Evolutionary conservation across 2,888 invertebrate species (phyloP).

Genomic region (Seira musarum): DNA sequence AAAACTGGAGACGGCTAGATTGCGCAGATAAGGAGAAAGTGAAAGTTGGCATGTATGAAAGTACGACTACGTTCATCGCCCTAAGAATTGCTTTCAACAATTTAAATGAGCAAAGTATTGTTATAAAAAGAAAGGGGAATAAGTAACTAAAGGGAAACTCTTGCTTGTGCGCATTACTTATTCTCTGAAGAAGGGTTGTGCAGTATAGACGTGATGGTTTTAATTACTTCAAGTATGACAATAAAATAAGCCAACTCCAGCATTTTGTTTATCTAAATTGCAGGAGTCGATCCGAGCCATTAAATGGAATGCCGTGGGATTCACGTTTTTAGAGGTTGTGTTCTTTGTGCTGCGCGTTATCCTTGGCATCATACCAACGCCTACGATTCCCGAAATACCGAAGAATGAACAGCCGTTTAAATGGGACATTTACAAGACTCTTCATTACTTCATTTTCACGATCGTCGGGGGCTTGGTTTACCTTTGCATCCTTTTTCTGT

Average conservation of each 20-base stretch:
- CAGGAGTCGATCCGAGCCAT: constrained; percentile 62
- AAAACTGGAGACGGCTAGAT: too few relatives aligned
- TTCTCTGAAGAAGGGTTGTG: too few relatives aligned
- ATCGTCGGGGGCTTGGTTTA: constrained; percentile 65
- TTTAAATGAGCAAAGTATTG: too few relatives aligned
- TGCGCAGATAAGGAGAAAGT: too few relatives aligned
- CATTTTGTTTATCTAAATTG: constrained; percentile 39
- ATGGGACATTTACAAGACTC: constrained; percentile 65
- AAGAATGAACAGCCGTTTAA: constrained; percentile 62
- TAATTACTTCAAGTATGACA: too few relatives aligned
- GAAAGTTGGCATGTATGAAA: too few relatives aligned
- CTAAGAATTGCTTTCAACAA: too few relatives aligned
- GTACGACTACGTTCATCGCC: too few relatives aligned
- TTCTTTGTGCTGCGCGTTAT: constrained; percentile 60
- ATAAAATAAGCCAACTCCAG: background rate
- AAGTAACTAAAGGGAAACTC: too few relatives aligned
- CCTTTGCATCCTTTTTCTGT: constrained; percentile 64
- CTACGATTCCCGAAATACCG: constrained; percentile 51
- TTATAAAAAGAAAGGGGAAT: too few relatives aligned
- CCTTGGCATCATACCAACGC: constrained; percentile 61
- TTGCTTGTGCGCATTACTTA: too few relatives aligned
- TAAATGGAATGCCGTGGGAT: constrained; percentile 63
- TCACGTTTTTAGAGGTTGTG: constrained; percentile 58
- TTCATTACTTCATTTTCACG: constrained; percentile 66
- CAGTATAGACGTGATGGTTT: too few relatives aligned